Conservation (phyloP, 2,888 invertebrate genomes). For the Apodemia mormo region DNA sequence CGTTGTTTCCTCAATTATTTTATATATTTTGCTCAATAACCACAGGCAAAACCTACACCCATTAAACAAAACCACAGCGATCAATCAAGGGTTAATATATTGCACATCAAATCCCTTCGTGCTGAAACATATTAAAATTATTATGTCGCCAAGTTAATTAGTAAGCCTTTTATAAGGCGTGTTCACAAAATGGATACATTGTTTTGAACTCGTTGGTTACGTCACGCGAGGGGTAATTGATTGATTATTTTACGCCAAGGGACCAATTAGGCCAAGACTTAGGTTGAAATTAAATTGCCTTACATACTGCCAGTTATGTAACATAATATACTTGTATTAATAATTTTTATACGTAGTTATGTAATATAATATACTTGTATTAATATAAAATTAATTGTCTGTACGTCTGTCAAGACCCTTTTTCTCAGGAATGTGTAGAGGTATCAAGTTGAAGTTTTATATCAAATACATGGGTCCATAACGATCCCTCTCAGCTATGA, state of each 20-base stretch:
- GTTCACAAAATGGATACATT: constrained; percentile 38
- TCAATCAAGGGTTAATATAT: constrained; percentile 28
- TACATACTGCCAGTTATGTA: background rate
- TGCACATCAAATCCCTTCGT: constrained; percentile 33
- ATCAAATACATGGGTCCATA: no score
- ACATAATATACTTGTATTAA: no score
- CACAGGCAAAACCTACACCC: background rate
- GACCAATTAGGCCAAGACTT: constrained; percentile 20
- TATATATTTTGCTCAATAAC: background rate
- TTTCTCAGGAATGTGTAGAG: no score
- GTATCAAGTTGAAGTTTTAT: no score
- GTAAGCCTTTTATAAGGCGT: constrained; percentile 35
- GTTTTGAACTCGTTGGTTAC: constrained; percentile 37
- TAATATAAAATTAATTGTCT: no score
- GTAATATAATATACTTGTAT: no score
- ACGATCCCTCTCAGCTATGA: no score
- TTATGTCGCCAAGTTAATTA: constrained; percentile 30
- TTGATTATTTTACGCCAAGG: constrained; percentile 20
- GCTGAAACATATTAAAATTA: constrained; percentile 37
- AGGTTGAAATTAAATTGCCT: constrained; percentile 8
- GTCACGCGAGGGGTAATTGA: constrained; percentile 43
- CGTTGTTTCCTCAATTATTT: background rate
- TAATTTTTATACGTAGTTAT: no score
- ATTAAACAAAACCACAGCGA: constrained; percentile 17
- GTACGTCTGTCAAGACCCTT: no score